Conservation (phyloP, 2,113 vertebrate species). For the Agelaius tricolor region DNA sequence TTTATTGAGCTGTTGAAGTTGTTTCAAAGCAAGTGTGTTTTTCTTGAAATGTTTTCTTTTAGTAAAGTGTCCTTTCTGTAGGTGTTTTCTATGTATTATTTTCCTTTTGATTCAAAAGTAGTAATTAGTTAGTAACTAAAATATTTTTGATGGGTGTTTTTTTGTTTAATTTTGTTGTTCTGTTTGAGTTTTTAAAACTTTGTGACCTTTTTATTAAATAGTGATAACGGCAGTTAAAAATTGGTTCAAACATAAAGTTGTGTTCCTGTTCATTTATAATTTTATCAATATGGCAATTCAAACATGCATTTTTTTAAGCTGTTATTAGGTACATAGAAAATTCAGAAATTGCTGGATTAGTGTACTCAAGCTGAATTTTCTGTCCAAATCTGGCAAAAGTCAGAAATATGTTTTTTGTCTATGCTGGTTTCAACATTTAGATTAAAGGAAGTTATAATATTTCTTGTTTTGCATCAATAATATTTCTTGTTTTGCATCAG, state of each 20-base stretch:
- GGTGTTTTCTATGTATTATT: neutral
- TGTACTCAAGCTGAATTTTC: neutral
- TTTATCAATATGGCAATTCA: neutral
- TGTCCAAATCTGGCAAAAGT: neutral
- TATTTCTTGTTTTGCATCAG: neutral
- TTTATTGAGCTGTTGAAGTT: neutral
- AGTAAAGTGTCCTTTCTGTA: neutral
- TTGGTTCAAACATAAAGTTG: accelerated
- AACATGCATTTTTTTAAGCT: neutral
- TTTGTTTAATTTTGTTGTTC: neutral
- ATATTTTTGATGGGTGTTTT: neutral
- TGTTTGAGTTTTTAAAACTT: neutral
- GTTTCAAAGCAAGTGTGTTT: neutral
- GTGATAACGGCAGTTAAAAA: neutral
- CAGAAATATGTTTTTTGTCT: accelerated
- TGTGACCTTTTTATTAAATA: neutral
- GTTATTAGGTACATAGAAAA: neutral
- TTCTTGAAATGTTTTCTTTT: neutral
- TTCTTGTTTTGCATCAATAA: neutral
- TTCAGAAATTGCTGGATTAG: neutral
- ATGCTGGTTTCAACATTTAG: neutral
- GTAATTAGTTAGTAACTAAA: neutral
- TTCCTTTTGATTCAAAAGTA: neutral
- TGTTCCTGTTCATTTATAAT: neutral
- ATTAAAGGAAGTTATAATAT: neutral